phyloP scores from a whole-genome alignment of 1,140 invertebrate species.

The Ooceraea biroi region DNA sequence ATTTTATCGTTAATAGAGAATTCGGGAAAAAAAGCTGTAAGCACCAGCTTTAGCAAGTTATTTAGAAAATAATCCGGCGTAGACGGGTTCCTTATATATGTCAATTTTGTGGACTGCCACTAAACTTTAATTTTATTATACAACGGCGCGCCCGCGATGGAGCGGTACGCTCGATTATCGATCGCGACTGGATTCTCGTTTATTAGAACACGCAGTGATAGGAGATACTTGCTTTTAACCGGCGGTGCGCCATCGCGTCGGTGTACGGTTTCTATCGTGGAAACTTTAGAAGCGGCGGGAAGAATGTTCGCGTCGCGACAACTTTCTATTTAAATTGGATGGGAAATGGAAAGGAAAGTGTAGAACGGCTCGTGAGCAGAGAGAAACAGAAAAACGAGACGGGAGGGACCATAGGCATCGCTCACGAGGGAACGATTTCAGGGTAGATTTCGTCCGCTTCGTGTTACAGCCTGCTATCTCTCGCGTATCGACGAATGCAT shows the following conservation, averaged over 20 bases:
- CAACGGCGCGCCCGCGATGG: too few relatives aligned
- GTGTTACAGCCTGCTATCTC: constrained; percentile 27
- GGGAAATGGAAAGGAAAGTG: constrained; percentile 54
- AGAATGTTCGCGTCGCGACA: constrained; percentile 58
- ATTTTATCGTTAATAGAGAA: too few relatives aligned
- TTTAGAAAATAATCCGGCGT: neutral
- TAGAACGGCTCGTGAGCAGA: neutral
- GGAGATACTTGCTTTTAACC: neutral
- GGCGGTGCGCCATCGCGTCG: neutral
- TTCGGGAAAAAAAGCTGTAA: too few relatives aligned
- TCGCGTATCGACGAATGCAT: constrained; percentile 67
- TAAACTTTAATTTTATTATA: neutral
- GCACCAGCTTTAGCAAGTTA: constrained; percentile 3
- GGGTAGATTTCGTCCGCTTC: constrained; percentile 47
- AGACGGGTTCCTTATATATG: neutral
- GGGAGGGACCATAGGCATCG: constrained; percentile 24
- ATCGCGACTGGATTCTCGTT: neutral
- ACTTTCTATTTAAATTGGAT: constrained; percentile 63
- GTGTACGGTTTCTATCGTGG: constrained; percentile 31
- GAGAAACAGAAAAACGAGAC: neutral
- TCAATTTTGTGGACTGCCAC: neutral
- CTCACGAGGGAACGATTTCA: constrained; percentile 68
- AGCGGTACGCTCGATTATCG: constrained; percentile 1
- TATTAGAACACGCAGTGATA: constrained; percentile 11
- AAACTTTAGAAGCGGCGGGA: constrained; percentile 52